Evolutionary conservation across 2,113 vertebrate species (phyloP).

Genomic region (Eidolon helvum): DNA sequence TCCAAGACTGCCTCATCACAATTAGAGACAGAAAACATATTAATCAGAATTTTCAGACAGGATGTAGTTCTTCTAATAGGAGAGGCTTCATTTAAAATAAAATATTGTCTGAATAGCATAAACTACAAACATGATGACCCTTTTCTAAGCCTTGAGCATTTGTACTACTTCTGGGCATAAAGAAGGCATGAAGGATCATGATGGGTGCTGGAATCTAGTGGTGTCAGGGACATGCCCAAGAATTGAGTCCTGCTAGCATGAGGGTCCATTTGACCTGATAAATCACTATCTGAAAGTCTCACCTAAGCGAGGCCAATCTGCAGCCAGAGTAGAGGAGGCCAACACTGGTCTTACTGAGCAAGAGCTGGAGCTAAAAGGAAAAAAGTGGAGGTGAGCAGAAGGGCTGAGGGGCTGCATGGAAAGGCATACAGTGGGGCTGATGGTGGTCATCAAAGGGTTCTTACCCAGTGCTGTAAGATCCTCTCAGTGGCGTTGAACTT

Average conservation of each 20-base stretch:
- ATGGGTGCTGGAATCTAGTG: neutral
- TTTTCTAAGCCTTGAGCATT: neutral
- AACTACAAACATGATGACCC: neutral
- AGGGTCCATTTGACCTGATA: neutral
- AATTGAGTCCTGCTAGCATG: neutral
- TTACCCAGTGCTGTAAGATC: conserved; percentile 71
- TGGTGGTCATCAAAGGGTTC: fast-evolving
- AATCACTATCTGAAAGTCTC: neutral
- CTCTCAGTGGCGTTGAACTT: conserved; percentile 72
- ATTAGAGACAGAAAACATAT: neutral
- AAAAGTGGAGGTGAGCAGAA: neutral
- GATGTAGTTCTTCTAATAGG: neutral
- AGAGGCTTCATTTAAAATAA: neutral
- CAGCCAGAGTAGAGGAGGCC: conserved; percentile 69
- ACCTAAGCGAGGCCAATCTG: conserved; percentile 74
- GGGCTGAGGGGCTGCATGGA: fast-evolving
- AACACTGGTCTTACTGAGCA: conserved; percentile 70
- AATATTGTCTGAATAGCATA: neutral
- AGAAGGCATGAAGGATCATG: too few species aligned
- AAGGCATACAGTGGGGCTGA: too few species aligned
- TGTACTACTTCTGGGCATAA: neutral
- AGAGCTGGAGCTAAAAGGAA: conserved; percentile 24
- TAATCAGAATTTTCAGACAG: neutral
- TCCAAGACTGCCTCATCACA: neutral
- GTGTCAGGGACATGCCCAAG: neutral